Evolutionary conservation across 1,140 invertebrate genomes (phyloP).

Genomic region (Pissodes strobi): DNA sequence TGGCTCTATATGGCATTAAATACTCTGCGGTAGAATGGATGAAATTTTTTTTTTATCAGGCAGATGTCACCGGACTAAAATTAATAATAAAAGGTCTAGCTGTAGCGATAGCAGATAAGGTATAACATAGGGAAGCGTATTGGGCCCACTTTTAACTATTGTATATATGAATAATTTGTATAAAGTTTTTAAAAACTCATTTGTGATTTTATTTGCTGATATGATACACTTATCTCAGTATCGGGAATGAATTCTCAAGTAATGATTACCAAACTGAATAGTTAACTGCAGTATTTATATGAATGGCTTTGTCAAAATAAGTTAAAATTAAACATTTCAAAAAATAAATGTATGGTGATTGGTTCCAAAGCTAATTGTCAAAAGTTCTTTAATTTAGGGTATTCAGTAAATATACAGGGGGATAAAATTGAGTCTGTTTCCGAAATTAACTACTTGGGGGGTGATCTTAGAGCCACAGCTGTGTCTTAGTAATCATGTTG

Average conservation of each 20-base stretch:
- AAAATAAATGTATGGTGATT: constrained; percentile 7
- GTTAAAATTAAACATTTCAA: constrained; percentile 7
- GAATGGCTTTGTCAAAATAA: constrained; percentile 6
- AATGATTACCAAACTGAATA: not conserved
- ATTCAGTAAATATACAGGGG: too few relatives aligned
- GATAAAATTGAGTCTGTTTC: too few relatives aligned
- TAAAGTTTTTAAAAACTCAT: not conserved
- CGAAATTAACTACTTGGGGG: not conserved
- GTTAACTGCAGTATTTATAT: not conserved
- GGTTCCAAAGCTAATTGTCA: not conserved
- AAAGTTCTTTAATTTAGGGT: too few relatives aligned
- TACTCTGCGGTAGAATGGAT: not conserved
- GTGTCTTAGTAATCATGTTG: too few relatives aligned
- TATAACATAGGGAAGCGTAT: not conserved
- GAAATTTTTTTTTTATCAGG: not conserved
- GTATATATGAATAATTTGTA: constrained; percentile 1
- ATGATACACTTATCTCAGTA: constrained; percentile 4
- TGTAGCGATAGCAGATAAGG: not conserved
- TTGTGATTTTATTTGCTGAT: constrained; percentile 6
- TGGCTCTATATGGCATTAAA: too few relatives aligned
- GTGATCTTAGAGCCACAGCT: not conserved
- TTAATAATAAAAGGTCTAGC: not conserved
- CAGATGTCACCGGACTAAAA: constrained; percentile 3
- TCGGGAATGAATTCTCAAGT: not conserved
- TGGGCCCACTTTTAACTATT: not conserved